Base-by-base conservation (phyloP, 1,140 invertebrate species). In the Papilio xuthus region DNA sequence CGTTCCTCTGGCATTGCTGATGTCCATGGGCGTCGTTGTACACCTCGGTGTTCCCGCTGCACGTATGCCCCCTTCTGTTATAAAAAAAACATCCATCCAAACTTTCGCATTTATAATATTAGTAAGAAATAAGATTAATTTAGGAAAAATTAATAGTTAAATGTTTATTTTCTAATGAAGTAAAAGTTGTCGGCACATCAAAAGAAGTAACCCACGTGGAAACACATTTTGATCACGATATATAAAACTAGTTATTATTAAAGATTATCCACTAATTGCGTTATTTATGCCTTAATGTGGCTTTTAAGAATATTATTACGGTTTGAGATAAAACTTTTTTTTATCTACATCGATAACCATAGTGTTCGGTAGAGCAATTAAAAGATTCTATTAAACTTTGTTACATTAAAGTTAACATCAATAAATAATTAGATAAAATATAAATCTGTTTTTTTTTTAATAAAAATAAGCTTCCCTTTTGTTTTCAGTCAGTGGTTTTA, bases 101-200 rank as follows among this genome's bases (percentile, higher is more conserved):
- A n/a, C n/a, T n/a, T n/a, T n/a, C n/a, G n/a, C n/a, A n/a, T n/a
- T n/a, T n/a, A n/a, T n/a, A n/a, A n/a, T n/a, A n/a, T n/a, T n/a
- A n/a, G n/a, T n/a, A n/a, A n/a, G n/a, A n/a, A n/a, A n/a, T n/a
- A n/a, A n/a, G n/a, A n/a, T 84, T 89, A 88, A 89, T 89, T 82
- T 85, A 85, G 82, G 77, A 77, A 84, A 84, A 82, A 83, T 79
- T 83, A 86, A 84, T 88, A 85, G 86, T 89, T 85, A 86, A 82
- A 82, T 83, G 84, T 74, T 83, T 83, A 83, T 83, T 85, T 80
- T 82, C 79, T 86, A 84, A 84, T 88, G 83, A 85, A 79, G 83
- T 84, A 86, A 86, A 86, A 87, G 86, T 79, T 77, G 82, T 81
- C 82, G 80, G 79, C 56, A 6, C 53, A 82, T 89, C 83, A 87